Base-by-base conservation (phyloP, 2,113 vertebrate genomes). In the Prinia subflava region DNA sequence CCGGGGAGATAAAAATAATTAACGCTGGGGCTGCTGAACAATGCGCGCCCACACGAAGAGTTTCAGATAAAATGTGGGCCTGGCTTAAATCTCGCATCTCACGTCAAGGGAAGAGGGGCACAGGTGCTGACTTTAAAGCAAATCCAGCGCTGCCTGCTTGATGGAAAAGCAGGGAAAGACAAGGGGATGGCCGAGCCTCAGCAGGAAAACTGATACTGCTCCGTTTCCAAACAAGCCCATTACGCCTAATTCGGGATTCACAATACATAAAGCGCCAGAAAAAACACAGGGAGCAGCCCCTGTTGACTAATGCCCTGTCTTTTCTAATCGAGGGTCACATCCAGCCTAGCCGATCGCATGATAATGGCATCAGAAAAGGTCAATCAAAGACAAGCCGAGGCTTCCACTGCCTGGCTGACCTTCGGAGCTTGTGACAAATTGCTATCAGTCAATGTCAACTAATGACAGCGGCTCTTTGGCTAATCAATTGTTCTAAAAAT, bases 401-500 rank as follows among this genome's bases (percentile, higher is more conserved):
- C 98, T 98, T 98, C 97, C 97, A 96, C 97, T 95, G 96, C 96
- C 97, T 96, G 97, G 92, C 97, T 99, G 99, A 99, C 99, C 99
- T 99, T 99, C 98, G 98, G 97, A 97, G 98, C 98, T 98, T 96
- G 97, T 98, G 98, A 98, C 98, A 98, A 98, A 98, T 98, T 98
- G 98, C 98, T 98, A 98, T 98, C 98, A 98, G 98, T 99, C 98
- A 98, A 98, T 98, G 98, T 98, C 98, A 98, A 95, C 98, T 98
- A 98, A 98, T 97, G 98, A 98, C 98, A 98, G 98, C 92, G 97
- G 98, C 98, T 98, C 98, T 98, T 98, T 97, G 96, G 96, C 97
- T 97, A 98, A 99, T 99, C 98, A 98, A 99, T 99, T 98, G 97
- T 98, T 98, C 98, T 98, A 98, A 98, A 98, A 98, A 98, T 98